Base-by-base conservation (phyloP, 2,113 vertebrate species). In the Aldabrachelys gigantea region DNA sequence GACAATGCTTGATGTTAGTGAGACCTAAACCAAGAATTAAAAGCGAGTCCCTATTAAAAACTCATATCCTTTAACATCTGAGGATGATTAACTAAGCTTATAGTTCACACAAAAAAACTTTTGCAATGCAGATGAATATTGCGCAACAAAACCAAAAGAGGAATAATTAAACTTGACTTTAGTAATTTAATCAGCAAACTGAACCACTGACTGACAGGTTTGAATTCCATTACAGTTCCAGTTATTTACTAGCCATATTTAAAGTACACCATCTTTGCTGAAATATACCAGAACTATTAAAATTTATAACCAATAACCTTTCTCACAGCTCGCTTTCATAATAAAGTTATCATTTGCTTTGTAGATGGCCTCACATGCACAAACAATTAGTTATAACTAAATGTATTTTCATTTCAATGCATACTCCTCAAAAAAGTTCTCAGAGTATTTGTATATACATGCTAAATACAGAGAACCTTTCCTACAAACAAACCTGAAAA, bases 361-460 rank as follows among this genome's bases (percentile, higher is more conserved):
- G 69, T 82, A 87, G 44, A 75, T 89, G 85, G 95, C 83, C 88
- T 96, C 1, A 1, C 14, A 9, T 25, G 41, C 54, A 85, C 11
- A 47, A 12, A 86, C n/a, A 52, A 95, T 85, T 89, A 88, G 76
- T 94, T 92, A 96, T 54, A 92, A 75, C 82, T 53, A 89, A 84
- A 88, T 12, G 3, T 57, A 93, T 22, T 65, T 93, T 78, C 50
- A 81, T 75, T 94, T 62, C 53, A 81, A 81, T 83, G 72, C 89
- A 90, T 35, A 87, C 17, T 52, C 52, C 89, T 93, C 0, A 44
- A 91, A 49, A 80, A 72, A 17, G 22, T 54, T 79, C 49, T 52
- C 27, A 57, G 24, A 81, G 14, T 21, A 25, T 6, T 65, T 79
- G 50, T 50, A 72, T 4, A 89, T 47, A 91, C 84, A 87, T 90